A percentile compares a stretch with the other conserved stretches of the same genome.
These are phyloP conservation scores for Pangasius krempfi DNA, from an alignment of 2,797 vertebrate species.

Conservation along the genomic window DNA sequence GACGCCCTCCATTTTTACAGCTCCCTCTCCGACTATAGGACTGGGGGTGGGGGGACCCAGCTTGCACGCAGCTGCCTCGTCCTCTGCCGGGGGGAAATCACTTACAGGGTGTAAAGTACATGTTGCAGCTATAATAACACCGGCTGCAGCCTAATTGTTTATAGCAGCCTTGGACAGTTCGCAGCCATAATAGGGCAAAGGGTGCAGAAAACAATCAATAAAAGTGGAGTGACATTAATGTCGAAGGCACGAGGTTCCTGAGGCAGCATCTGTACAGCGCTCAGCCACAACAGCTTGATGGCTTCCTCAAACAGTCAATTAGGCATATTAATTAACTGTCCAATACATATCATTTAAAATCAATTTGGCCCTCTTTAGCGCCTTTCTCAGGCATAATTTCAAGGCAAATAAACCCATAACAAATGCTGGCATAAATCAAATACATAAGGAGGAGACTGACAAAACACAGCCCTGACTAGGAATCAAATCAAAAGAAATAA, in stretches of 20 bases:
- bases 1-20: constrained; percentile 44
- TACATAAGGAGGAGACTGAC: constrained; percentile 66
- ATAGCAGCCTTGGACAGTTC: constrained; percentile 54
- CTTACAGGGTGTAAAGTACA: constrained; percentile 65
- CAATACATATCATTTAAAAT: constrained; percentile 72
- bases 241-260: constrained; percentile 53
- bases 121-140: constrained; percentile 62
- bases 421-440: constrained; percentile 70
- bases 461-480: not conserved
- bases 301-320: constrained; percentile 76
- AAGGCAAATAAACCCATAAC: constrained; percentile 71
- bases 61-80: constrained; percentile 57
- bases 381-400: constrained; percentile 64
- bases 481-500: not conserved
- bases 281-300: constrained; percentile 65
- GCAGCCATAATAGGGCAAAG: constrained; percentile 61
- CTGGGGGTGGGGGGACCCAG: not conserved
- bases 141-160: constrained; percentile 64
- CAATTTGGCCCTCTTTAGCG: constrained; percentile 69
- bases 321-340: constrained; percentile 77
- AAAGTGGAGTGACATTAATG: constrained; percentile 62
- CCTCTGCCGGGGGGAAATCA: constrained; percentile 62
- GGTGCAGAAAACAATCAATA: constrained; percentile 68
- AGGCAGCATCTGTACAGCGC: constrained; percentile 60
- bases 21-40: constrained; percentile 49